These are phyloP conservation scores for Platycheirus albimanus DNA, from an alignment of 2,888 invertebrate species.

Conservation along the genomic window DNA sequence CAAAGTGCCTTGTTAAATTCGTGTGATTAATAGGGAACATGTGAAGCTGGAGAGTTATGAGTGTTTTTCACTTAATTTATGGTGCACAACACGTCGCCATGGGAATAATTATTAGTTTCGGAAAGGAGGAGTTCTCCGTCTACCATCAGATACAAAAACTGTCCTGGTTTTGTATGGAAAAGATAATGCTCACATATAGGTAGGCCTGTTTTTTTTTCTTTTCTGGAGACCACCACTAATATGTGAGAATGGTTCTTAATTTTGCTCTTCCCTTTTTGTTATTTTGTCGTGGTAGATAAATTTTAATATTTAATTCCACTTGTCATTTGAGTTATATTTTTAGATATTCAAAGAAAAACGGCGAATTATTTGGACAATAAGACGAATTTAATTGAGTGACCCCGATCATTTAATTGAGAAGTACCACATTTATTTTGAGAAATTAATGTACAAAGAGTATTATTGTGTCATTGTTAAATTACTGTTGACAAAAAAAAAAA, in stretches of 20 bases:
- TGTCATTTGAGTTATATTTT: slow-evolving; percentile 43
- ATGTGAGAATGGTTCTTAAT: slow-evolving; percentile 17
- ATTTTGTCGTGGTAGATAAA: slow-evolving; percentile 39
- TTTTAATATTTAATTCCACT: slow-evolving; percentile 39
- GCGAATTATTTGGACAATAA: slow-evolving; percentile 70
- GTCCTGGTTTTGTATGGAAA: slow-evolving; percentile 2
- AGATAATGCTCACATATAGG: slow-evolving; percentile 9
- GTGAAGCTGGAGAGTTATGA: slow-evolving; percentile 76
- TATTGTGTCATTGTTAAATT: not conserved
- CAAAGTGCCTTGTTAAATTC: slow-evolving; percentile 74
- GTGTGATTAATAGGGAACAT: slow-evolving; percentile 77
- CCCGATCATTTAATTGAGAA: slow-evolving; percentile 71
- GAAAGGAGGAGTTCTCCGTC: slow-evolving; percentile 22
- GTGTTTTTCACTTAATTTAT: slow-evolving; percentile 76
- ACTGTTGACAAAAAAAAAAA: no score
- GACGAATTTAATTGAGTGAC: slow-evolving; percentile 71
- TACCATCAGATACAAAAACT: not conserved
- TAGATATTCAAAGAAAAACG: slow-evolving; percentile 6
- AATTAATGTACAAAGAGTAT: slow-evolving; percentile 10
- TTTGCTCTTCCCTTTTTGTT: slow-evolving; percentile 4
- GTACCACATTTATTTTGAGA: not conserved
- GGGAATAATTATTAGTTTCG: slow-evolving; percentile 68
- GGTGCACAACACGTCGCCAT: slow-evolving; percentile 63
- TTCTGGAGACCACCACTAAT: slow-evolving; percentile 40
- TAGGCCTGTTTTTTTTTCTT: no score